A percentile compares a stretch with the other conserved stretches of the same genome.
Conservation (phyloP, 2,797 vertebrate species). For the Choloepus didactylus region DNA sequence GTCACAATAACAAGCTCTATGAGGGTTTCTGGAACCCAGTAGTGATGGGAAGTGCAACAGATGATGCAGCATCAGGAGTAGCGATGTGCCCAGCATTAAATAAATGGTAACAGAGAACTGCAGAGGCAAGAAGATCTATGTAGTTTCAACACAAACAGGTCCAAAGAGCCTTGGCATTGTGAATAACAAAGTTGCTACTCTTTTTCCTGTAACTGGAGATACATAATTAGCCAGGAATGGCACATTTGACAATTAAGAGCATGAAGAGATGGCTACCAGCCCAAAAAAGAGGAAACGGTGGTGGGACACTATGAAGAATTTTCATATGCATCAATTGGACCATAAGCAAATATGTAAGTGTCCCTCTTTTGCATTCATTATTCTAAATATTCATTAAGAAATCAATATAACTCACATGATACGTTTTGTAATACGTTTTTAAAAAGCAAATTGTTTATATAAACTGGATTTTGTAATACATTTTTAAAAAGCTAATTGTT, state of each 20-base stretch:
- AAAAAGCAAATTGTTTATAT: no score
- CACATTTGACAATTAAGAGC: background rate
- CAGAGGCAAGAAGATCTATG: no score
- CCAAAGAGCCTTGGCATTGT: no score
- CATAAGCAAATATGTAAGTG: background rate
- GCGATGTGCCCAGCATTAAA: background rate
- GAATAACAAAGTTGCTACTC: no score
- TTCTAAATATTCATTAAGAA: background rate
- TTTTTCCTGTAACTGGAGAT: background rate
- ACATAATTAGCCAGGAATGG: background rate
- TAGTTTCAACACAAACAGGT: no score
- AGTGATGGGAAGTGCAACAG: background rate
- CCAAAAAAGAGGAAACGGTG: no score
- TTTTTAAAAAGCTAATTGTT: no score
- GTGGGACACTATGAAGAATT: background rate
- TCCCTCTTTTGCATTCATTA: background rate
- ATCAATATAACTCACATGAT: no score
- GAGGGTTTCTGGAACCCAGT: background rate
- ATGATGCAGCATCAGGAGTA: background rate
- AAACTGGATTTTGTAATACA: background rate
- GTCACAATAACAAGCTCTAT: background rate
- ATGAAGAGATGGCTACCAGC: background rate
- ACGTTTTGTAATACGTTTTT: background rate
- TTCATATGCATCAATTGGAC: background rate
- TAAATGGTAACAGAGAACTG: no score